Conservation (phyloP, 2,113 vertebrate genomes). For the Mirounga angustirostris region DNA sequence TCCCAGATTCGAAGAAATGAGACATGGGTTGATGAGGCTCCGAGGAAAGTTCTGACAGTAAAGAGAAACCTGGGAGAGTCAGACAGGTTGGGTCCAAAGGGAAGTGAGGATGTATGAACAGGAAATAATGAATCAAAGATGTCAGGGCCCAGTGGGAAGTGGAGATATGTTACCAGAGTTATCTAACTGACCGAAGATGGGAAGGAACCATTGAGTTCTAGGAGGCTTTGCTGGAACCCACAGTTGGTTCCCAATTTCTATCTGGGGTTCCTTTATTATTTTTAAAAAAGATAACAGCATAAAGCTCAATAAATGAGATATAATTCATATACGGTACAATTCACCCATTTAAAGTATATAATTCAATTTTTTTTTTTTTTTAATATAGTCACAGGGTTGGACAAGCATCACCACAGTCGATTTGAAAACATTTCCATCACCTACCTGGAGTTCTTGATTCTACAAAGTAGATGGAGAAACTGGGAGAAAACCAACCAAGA, state of each 20-base stretch:
- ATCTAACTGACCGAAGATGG: background rate
- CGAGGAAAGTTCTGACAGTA: background rate
- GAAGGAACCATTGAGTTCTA: background rate
- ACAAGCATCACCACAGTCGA: conserved; percentile 34
- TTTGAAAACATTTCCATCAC: conserved; percentile 42
- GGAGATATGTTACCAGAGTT: background rate
- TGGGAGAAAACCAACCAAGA: conserved; percentile 8
- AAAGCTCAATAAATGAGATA: conserved; percentile 41
- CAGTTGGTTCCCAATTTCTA: conserved; percentile 36
- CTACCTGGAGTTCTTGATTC: conserved; percentile 52
- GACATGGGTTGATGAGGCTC: background rate
- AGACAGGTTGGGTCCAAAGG: background rate
- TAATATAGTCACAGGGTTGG: conserved; percentile 57
- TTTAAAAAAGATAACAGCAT: conserved; percentile 53
- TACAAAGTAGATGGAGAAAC: conserved; percentile 48
- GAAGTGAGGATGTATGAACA: background rate
- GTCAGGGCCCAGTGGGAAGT: background rate
- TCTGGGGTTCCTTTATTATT: conserved; percentile 43
- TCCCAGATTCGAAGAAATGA: conserved; percentile 21
- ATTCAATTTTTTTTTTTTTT: background rate
- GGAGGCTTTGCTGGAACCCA: conserved; percentile 41
- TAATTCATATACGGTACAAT: conserved; percentile 59
- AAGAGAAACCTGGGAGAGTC: background rate
- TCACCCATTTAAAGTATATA: conserved; percentile 33
- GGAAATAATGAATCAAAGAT: background rate